phyloP scores from a whole-genome alignment of 2,113 vertebrate species.

The Toxostoma redivivum region DNA sequence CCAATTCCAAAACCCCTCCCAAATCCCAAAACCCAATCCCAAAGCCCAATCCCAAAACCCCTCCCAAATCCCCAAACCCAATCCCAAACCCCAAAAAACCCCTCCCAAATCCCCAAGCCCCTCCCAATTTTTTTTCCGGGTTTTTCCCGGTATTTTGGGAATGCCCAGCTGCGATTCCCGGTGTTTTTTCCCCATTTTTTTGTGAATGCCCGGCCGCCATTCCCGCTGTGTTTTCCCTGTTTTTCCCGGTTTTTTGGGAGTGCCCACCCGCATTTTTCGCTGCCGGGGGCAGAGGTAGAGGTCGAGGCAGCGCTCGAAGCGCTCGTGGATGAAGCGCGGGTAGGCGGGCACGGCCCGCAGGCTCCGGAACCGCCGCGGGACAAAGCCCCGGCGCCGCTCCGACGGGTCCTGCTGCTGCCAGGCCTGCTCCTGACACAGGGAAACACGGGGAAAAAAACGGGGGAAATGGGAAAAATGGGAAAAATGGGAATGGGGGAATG shows the following conservation, averaged over 20 bases:
- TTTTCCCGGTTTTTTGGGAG: background rate
- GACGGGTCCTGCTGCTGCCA: background rate
- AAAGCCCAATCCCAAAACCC: no score
- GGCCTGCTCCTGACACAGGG: background rate
- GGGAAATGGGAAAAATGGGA: no score
- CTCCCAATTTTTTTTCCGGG: background rate
- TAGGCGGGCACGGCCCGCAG: background rate
- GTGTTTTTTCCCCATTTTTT: no score
- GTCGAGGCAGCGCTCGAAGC: background rate
- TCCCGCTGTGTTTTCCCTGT: no score
- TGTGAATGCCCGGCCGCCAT: no score
- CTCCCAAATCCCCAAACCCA: no score
- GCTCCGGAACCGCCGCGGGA: background rate
- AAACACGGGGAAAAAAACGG: no score
- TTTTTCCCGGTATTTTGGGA: background rate
- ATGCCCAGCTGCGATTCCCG: no score
- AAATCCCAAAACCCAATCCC: no score
- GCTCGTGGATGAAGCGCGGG: background rate
- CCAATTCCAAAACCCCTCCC: no score
- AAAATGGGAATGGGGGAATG: no score
- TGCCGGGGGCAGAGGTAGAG: background rate
- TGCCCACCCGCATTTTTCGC: background rate
- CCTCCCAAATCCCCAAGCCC: no score
- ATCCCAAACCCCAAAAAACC: background rate
- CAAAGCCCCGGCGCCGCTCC: accelerated